A percentile compares a stretch with the other conserved stretches of the same genome.
These are phyloP conservation scores for Morone chrysops DNA, from an alignment of 2,113 vertebrate species.

Conservation along the genomic window DNA sequence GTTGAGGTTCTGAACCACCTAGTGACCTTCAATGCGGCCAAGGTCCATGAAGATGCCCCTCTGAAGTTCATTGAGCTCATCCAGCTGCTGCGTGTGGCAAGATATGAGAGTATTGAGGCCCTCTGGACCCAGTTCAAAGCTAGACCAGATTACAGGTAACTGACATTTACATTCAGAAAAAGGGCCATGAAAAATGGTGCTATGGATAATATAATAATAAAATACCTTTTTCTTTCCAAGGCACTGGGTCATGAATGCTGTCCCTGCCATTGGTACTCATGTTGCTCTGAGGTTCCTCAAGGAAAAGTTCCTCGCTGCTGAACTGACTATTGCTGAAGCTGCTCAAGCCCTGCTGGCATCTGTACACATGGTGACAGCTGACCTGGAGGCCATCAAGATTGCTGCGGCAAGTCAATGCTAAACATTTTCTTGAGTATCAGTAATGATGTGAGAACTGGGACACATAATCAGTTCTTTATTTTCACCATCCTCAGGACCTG, in stretches of 20 bases:
- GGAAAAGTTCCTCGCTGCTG: conserved; percentile 78
- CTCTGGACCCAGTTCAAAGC: conserved; percentile 80
- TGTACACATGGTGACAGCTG: conserved; percentile 81
- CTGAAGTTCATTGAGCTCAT: conserved; percentile 85
- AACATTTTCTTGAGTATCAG: background rate
- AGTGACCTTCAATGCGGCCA: conserved; percentile 79
- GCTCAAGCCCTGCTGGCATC: conserved; percentile 77
- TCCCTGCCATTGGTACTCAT: conserved; percentile 80
- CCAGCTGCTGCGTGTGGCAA: conserved; percentile 83
- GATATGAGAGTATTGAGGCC: conserved; percentile 68
- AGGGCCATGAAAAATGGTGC: background rate
- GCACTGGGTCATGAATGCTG: conserved; percentile 83
- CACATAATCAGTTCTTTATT: background rate
- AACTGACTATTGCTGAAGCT: conserved; percentile 79
- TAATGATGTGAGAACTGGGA: background rate
- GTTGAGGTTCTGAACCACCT: conserved; percentile 83
- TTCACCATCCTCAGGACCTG: conserved; percentile 78
- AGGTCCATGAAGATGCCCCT: conserved; percentile 85
- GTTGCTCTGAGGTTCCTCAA: conserved; percentile 83
- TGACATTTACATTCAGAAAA: background rate
- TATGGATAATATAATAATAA: background rate
- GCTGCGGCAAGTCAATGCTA: conserved; percentile 71
- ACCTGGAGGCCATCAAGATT: conserved; percentile 80
- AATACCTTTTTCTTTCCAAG: conserved; percentile 64
- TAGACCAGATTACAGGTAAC: conserved; percentile 76